Base-by-base conservation (phyloP, 2,888 invertebrate species). In the Oeneis ivallda region DNA sequence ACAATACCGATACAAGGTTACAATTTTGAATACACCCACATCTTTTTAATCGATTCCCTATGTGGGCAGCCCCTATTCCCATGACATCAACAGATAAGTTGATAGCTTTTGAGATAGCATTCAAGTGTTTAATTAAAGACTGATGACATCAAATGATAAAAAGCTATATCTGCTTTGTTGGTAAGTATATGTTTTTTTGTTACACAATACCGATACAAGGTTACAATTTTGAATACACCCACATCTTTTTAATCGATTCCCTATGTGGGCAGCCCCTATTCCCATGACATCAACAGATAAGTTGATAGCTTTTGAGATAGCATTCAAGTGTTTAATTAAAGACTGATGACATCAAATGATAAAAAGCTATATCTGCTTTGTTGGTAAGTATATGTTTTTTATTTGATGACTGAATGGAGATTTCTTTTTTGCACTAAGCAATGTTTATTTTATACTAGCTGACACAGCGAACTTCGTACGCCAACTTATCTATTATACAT, bases 61-160 rank as follows among this genome's bases (percentile, higher is more conserved):
- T 39, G 54, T 54, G 54, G 54, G 54, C 17, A n/a, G 39, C 17
- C 54, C 37, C 17, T 54, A 50, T 32, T 50, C 50, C 26, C 50
- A 54, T 39, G 6, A 54, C 37, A 54, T 17, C 54, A 54, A 54
- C 39, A 11, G 17, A 54, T 54, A 54, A 39, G 39, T 41, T 41
- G 41, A 56, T 56, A 56, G 56, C 11, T 6, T 1, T 11, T 19
- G 19, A 56, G 56, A 56, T 56, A 41, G 41, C 19, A 41, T 17
- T 41, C 8, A 41, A 56, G 39, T 56, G 56, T 39, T 56, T 41
- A 19, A n/a, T 41, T 56, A 11, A 56, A 7, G 7, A 19, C 41
- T 19, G 11, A 11, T 17, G 17, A 10, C 54, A 54, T 37, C 54
- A 54, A 11, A 19, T 39, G 56, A 15, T 39, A 7, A 9, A 49